These are phyloP conservation scores for Parthenolecanium corni DNA, from an alignment of 2,888 invertebrate genomes.

Conservation along the genomic window DNA sequence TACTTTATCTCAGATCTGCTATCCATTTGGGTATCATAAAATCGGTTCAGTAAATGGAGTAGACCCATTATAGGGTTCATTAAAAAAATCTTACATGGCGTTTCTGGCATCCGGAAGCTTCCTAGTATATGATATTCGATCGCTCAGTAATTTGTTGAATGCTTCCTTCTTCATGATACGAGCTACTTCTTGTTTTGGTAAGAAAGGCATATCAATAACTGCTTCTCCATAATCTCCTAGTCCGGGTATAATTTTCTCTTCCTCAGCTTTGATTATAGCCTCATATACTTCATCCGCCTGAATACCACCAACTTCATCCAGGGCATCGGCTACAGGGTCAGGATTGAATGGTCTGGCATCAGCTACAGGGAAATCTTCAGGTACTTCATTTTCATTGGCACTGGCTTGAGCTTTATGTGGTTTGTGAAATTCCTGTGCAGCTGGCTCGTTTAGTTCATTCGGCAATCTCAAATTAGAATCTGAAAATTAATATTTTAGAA, in stretches of 20 bases:
- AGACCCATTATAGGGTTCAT: too few species aligned
- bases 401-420: background rate
- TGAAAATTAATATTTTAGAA: background rate
- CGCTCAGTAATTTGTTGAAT: slow-evolving; percentile 77
- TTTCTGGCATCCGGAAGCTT: slow-evolving; percentile 53
- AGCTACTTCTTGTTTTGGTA: slow-evolving; percentile 50
- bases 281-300: slow-evolving; percentile 37
- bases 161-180: slow-evolving; percentile 68
- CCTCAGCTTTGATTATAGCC: slow-evolving; percentile 48
- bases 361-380: background rate
- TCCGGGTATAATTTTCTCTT: slow-evolving; percentile 52
- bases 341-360: background rate
- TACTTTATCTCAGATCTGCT: background rate
- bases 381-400: background rate
- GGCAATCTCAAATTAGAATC: background rate
- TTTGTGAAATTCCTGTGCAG: too few species aligned
- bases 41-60: too few species aligned
- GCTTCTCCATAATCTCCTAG: slow-evolving; percentile 62
- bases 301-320: background rate
- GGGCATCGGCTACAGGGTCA: background rate
- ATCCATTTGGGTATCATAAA: slow-evolving; percentile 7
- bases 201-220: slow-evolving; percentile 48
- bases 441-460: too few species aligned
- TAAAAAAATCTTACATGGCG: slow-evolving; percentile 33
- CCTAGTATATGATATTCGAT: slow-evolving; percentile 74